Evolutionary conservation across 2,797 vertebrate genomes (phyloP).

Genomic region (Allobates femoralis): DNA sequence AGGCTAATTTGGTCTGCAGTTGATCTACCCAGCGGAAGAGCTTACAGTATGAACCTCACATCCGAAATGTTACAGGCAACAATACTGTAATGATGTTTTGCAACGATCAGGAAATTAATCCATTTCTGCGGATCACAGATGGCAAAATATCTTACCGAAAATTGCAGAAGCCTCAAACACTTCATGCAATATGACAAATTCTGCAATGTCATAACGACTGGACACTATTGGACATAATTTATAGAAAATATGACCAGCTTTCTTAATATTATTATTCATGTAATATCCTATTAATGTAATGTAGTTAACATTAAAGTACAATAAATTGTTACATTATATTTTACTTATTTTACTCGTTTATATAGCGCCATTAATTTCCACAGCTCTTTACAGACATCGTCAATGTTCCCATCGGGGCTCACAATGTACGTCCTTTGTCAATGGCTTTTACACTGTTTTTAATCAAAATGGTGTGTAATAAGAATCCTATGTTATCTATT

Average conservation of each 20-base stretch:
- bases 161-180: background rate
- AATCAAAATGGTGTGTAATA: no score
- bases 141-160: background rate
- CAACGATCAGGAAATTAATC: background rate
- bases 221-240: background rate
- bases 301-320: no score
- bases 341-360: no score
- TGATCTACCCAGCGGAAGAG: background rate
- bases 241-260: background rate
- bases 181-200: background rate
- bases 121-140: background rate
- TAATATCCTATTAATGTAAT: no score
- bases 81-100: background rate
- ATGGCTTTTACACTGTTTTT: no score
- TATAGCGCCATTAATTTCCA: no score
- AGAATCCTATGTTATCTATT: no score
- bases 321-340: no score
- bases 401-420: no score
- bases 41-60: constrained; percentile 8
- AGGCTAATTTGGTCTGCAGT: constrained; percentile 35
- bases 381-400: no score
- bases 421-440: no score
- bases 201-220: background rate
- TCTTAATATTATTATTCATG: background rate
- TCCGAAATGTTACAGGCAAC: background rate